These are phyloP conservation scores for Gallirallus australis DNA, from an alignment of 2,797 vertebrate species.

Conservation along the genomic window DNA sequence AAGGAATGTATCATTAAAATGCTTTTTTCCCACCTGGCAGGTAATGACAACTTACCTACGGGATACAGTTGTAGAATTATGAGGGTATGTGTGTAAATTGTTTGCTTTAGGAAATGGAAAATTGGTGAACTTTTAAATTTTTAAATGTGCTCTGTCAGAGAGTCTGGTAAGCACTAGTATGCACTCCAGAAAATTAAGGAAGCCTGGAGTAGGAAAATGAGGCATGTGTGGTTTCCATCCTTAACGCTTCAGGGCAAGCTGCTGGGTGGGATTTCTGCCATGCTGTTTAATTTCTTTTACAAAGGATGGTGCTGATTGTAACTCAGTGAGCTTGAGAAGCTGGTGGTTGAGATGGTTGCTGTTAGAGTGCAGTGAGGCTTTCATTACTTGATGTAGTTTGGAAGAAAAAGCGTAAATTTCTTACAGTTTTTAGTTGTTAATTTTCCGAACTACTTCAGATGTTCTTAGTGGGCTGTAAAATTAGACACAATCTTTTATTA, in stretches of 20 bases:
- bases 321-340: fast-evolving
- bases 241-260: not conserved
- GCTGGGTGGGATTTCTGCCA: not conserved
- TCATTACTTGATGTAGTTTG: not conserved
- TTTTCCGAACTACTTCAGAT: not conserved
- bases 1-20: not conserved
- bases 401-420: not conserved
- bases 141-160: not conserved
- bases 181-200: not conserved
- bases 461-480: not conserved
- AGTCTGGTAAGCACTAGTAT: not conserved
- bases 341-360: not conserved
- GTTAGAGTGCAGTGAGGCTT: not conserved
- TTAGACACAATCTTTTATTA: not conserved
- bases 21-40: not conserved
- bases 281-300: not conserved
- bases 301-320: not conserved
- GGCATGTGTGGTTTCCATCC: not conserved
- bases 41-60: not conserved
- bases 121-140: not conserved
- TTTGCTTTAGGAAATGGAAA: not conserved
- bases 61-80: not conserved
- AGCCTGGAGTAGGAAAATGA: not conserved
- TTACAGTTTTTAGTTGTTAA: not conserved
- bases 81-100: not conserved